These are phyloP conservation scores for Leptopilina syphax DNA, from an alignment of 2,888 invertebrate species.

Conservation along the genomic window DNA sequence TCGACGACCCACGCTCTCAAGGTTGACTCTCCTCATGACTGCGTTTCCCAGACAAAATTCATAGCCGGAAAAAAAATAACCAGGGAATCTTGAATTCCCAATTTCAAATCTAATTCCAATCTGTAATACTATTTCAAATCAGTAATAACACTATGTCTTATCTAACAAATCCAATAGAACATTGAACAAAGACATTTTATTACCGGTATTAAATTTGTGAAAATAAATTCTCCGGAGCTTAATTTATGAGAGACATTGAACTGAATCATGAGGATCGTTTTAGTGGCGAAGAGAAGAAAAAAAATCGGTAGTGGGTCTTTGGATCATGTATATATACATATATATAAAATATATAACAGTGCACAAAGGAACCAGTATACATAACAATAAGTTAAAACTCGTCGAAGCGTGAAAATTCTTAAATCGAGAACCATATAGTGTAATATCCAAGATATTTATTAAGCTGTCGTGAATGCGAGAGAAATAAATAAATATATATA, in stretches of 20 bases:
- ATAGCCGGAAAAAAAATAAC: background rate
- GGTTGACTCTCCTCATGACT: slow-evolving; percentile 66
- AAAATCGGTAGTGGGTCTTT: slow-evolving; percentile 6
- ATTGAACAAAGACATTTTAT: too few relatives aligned
- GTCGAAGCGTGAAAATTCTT: slow-evolving; percentile 40
- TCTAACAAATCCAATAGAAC: too few relatives aligned
- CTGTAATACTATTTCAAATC: too few relatives aligned
- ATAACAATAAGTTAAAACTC: slow-evolving; percentile 22
- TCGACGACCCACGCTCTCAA: slow-evolving; percentile 71
- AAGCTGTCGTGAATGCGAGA: slow-evolving; percentile 47
- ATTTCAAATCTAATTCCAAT: too few relatives aligned
- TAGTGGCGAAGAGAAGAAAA: slow-evolving; percentile 1
- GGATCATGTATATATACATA: background rate
- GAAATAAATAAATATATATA: background rate
- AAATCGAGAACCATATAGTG: background rate
- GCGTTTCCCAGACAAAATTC: slow-evolving; percentile 49
- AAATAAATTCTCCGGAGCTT: background rate
- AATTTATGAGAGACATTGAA: slow-evolving; percentile 20
- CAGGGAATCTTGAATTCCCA: too few relatives aligned
- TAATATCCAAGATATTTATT: slow-evolving; percentile 56
- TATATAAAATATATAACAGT: background rate
- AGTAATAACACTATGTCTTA: too few relatives aligned
- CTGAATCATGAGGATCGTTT: slow-evolving; percentile 28
- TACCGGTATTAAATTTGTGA: background rate
- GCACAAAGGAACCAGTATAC: slow-evolving; percentile 28